Conservation (phyloP, 35 echinoderm and acorn worm genomes). For the Heliocidaris erythrogramma region DNA sequence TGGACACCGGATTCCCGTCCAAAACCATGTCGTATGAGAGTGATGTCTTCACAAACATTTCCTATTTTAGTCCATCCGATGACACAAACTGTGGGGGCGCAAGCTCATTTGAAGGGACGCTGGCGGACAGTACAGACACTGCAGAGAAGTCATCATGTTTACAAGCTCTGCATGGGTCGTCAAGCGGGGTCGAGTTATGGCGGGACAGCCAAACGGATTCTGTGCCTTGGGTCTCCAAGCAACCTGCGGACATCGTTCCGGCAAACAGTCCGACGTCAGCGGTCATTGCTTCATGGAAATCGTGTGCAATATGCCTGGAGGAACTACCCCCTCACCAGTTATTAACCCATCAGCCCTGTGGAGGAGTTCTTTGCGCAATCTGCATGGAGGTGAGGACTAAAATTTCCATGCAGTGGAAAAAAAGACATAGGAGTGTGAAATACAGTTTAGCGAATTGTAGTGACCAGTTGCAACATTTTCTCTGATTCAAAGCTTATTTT, state of each 20-base stretch:
- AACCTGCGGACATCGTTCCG: slow-evolving; percentile 46
- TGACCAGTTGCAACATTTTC: too few relatives aligned
- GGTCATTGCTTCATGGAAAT: slow-evolving; percentile 77
- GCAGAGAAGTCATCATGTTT: slow-evolving; percentile 18
- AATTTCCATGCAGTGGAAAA: neutral
- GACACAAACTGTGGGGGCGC: neutral
- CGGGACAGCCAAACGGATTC: neutral
- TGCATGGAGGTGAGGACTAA: slow-evolving; percentile 80
- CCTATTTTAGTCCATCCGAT: slow-evolving; percentile 43
- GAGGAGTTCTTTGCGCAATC: slow-evolving; percentile 78
- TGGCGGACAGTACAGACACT: neutral
- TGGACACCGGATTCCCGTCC: neutral
- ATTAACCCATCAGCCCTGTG: slow-evolving; percentile 74
- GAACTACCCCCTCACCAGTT: slow-evolving; percentile 84
- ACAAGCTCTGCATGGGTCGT: slow-evolving; percentile 9
- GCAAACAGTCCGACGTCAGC: slow-evolving; percentile 57
- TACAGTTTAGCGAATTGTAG: too few relatives aligned
- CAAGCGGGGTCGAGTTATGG: slow-evolving; percentile 42
- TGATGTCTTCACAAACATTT: slow-evolving; percentile 66
- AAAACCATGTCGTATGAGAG: neutral
- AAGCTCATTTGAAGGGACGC: neutral
- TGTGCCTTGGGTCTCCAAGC: slow-evolving; percentile 43
- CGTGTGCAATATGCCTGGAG: slow-evolving; percentile 94
- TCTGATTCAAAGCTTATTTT: too few relatives aligned
- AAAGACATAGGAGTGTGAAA: too few relatives aligned